Conservation (phyloP, 2,888 invertebrate species). For the Meteorus cinctellus region DNA sequence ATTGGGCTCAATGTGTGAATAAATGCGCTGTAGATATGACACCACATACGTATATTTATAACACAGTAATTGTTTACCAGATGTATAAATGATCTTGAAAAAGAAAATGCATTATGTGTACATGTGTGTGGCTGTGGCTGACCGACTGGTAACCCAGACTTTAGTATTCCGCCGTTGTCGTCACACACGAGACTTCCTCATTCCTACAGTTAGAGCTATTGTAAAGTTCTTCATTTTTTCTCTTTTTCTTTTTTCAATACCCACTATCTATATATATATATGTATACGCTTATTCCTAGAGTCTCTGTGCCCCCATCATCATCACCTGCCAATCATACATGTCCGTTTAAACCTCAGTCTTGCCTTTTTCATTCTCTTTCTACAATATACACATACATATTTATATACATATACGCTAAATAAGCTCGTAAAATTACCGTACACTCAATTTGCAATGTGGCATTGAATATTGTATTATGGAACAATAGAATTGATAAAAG, state of each 20-base stretch:
- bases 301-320: conserved; percentile 18
- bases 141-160: conserved; percentile 69
- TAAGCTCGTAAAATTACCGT: conserved; percentile 9
- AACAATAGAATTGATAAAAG: conserved; percentile 17
- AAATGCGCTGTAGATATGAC: no score
- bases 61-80: no score
- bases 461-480: background rate
- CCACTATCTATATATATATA: conserved; percentile 12
- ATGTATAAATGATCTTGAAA: background rate
- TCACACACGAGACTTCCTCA: conserved; percentile 67
- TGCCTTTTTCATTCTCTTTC: background rate
- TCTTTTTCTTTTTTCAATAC: conserved; percentile 43
- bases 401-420: background rate
- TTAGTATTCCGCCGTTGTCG: conserved; percentile 68
- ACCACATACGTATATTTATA: background rate
- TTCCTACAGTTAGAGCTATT: conserved; percentile 61
- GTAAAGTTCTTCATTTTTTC: conserved; percentile 56
- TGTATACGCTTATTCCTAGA: background rate
- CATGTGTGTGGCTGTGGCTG: conserved; percentile 40
- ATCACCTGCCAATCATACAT: conserved; percentile 31
- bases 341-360: background rate
- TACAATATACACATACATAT: background rate
- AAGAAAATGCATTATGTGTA: background rate
- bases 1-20: no score
- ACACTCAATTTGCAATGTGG: background rate